Percentiles rank a stretch among this genome's conserved stretches.
These are phyloP conservation scores for Aradophagus sp. DNA, from an alignment of 1,140 invertebrate genomes.

Conservation along the genomic window DNA sequence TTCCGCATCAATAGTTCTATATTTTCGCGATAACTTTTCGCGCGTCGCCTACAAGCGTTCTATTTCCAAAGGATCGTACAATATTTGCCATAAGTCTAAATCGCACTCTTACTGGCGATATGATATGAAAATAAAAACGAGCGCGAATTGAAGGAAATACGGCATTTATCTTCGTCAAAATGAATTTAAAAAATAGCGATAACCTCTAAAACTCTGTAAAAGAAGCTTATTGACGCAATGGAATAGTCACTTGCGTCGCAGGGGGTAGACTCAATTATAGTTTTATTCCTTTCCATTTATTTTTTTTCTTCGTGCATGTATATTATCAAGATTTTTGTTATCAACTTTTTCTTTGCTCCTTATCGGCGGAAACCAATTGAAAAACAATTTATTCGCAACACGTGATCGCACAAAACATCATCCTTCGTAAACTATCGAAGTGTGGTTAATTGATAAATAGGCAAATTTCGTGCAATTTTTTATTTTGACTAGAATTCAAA, in stretches of 20 bases:
- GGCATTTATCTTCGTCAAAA: slow-evolving; percentile 36
- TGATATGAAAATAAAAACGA: slow-evolving; percentile 33
- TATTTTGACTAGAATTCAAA: no score
- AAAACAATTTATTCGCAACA: slow-evolving; percentile 32
- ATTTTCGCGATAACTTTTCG: no score
- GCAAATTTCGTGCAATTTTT: no score
- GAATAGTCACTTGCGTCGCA: slow-evolving; percentile 50
- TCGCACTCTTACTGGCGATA: slow-evolving; percentile 13
- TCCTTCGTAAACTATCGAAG: no score
- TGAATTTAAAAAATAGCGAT: slow-evolving; percentile 54
- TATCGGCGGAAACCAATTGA: slow-evolving; percentile 20
- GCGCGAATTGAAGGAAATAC: slow-evolving; percentile 39
- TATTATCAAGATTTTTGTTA: no score
- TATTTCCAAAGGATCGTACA: slow-evolving; percentile 1
- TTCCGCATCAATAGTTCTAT: no score
- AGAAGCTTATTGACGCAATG: slow-evolving; percentile 58
- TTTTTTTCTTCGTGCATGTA: no score
- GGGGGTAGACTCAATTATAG: slow-evolving; percentile 56
- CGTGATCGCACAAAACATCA: no score
- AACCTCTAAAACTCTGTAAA: slow-evolving; percentile 49
- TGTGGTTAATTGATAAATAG: no score
- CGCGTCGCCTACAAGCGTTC: neutral
- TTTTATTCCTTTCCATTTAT: no score
- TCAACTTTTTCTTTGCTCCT: no score
- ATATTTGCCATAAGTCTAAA: slow-evolving; percentile 13